Evolutionary conservation across 2,888 invertebrate species (phyloP).

Genomic region (Eupithecia exiguata): DNA sequence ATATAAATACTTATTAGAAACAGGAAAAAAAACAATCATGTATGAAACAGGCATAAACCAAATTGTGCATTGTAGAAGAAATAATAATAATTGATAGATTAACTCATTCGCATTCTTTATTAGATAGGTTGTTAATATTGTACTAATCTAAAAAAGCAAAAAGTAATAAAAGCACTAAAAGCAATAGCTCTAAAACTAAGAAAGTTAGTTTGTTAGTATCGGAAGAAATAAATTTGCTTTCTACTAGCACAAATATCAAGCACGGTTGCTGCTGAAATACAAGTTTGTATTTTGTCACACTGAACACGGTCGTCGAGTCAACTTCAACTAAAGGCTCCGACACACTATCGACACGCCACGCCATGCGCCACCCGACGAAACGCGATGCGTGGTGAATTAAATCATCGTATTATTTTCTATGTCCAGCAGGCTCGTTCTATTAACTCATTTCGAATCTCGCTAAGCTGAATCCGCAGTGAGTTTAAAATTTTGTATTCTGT

Average conservation of each 20-base stretch:
- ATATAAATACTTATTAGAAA: neutral
- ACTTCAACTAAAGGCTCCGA: too few species aligned
- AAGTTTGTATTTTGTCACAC: neutral
- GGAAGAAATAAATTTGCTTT: slow-evolving; percentile 39
- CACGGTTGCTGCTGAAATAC: neutral
- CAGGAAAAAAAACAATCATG: neutral
- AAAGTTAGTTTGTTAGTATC: slow-evolving; percentile 48
- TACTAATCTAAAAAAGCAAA: neutral
- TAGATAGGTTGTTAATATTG: neutral
- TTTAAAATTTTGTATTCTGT: too few species aligned
- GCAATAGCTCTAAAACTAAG: slow-evolving; percentile 33
- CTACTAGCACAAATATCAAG: slow-evolving; percentile 36
- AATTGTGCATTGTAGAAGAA: neutral
- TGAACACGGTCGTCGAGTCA: neutral
- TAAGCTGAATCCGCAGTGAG: too few species aligned
- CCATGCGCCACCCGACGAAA: too few species aligned
- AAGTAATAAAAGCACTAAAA: slow-evolving; percentile 32
- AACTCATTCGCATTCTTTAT: neutral
- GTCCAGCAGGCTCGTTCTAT: too few species aligned
- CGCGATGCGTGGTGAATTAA: too few species aligned
- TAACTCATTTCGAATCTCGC: too few species aligned
- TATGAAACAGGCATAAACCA: neutral
- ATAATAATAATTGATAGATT: neutral
- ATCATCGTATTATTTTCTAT: too few species aligned
- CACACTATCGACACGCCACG: too few species aligned